Evolutionary conservation across 2,888 invertebrate species (phyloP), one percentile per base, ranked within the genome.

Genomic region (Melolontha melolontha): DNA sequence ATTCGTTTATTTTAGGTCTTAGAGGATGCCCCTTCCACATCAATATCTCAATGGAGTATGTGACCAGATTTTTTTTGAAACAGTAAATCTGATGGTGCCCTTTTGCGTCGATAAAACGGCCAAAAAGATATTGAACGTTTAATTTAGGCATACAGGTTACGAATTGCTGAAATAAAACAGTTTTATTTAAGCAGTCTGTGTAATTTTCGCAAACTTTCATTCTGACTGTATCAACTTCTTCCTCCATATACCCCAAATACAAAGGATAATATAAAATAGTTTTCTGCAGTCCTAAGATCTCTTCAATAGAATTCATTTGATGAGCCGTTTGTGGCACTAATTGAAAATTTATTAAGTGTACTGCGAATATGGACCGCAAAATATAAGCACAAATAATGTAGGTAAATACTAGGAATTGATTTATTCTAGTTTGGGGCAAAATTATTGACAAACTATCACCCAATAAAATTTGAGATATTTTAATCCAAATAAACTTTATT

Each of bases 21-120:
- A 81, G 71, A 29, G 78, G 80, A 72, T 81, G 81, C 4, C 81
- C 81, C 70, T 80, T 80, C 5, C 75, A 72, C 73, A 79, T 75
- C 10, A 79, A 66, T 72, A 82, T 78, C 72, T 79, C 79, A 4
- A 81, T 68, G 1, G 80, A 79, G 71, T 77, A 79, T 6, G 75
- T 76, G 4, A 79, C 77, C 0, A 81, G 75, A 14, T 76, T 74
- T 4, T 76, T 69, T 29, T 75, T 72, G 47, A 80, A 72, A 55
- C 76, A 76, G 57, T 76, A 75, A n/a, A 79, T 68, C 12, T 75
- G 62, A 0, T 75, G 74, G 4, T 62, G 70, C 11, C 75, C 74
- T 27, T 74, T 72, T 22, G 69, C 47, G 39, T 76, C 72, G n/a
- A 75, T 69, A 39, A 77, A 77, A 40, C 73, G 75, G 27, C 73